Conservation (phyloP, 2,113 vertebrate genomes). For the Protobothrops mucrosquamatus region DNA sequence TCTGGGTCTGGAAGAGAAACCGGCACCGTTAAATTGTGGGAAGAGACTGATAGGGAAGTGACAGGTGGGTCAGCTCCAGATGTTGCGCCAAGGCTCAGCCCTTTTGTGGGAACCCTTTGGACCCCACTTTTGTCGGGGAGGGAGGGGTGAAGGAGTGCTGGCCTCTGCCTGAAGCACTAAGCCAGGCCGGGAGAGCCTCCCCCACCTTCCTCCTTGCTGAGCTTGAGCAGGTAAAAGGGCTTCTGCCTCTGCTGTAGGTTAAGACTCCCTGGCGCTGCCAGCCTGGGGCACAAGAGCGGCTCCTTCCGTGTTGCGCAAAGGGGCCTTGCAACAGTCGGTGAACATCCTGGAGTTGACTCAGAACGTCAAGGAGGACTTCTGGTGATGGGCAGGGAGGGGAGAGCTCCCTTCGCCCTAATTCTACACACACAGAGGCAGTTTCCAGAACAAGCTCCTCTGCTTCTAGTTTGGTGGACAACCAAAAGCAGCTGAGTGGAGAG, state of each 20-base stretch:
- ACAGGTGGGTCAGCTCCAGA: not conserved
- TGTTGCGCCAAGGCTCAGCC: not conserved
- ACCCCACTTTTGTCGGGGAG: not conserved
- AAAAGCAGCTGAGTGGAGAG: not conserved
- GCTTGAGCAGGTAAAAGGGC: not conserved
- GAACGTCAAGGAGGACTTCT: not conserved
- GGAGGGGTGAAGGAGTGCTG: not conserved
- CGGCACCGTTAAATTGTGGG: not conserved
- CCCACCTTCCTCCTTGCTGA: not conserved
- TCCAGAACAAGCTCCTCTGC: rapidly evolving
- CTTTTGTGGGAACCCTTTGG: not conserved
- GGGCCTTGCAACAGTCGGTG: not conserved
- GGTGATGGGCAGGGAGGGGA: not conserved
- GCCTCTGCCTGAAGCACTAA: too few relatives aligned
- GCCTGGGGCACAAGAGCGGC: not conserved
- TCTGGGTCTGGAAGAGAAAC: not conserved
- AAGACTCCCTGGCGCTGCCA: not conserved
- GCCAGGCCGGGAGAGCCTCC: not conserved
- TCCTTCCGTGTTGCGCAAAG: not conserved
- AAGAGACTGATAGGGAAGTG: not conserved
- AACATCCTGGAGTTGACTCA: not conserved
- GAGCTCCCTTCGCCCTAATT: not conserved
- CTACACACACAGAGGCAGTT: not conserved
- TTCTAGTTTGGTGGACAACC: not conserved
- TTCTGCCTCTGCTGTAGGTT: not conserved